These are phyloP conservation scores for Zaprionus africanus DNA, from an alignment of 1,140 invertebrate genomes.

Conservation along the genomic window DNA sequence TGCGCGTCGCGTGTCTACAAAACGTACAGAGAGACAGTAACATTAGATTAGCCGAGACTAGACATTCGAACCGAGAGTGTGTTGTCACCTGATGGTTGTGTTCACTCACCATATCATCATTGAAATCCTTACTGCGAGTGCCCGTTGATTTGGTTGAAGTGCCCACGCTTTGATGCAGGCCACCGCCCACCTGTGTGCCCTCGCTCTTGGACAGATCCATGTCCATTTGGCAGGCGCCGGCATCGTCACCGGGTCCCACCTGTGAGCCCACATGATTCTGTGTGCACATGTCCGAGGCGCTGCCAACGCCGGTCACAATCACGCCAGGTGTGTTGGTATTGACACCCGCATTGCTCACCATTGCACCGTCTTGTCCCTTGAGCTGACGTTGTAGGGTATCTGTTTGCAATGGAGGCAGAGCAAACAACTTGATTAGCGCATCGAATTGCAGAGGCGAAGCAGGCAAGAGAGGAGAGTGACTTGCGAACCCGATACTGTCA, in stretches of 20 bases:
- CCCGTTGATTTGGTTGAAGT: slow-evolving; percentile 86
- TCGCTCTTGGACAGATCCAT: slow-evolving; percentile 89
- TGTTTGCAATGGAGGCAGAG: slow-evolving; percentile 8
- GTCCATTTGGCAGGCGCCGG: slow-evolving; percentile 74
- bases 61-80: neutral
- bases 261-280: slow-evolving; percentile 85
- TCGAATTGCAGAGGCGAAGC: neutral
- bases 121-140: slow-evolving; percentile 85
- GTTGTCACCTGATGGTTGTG: neutral
- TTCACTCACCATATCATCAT: slow-evolving; percentile 79
- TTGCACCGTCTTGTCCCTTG: slow-evolving; percentile 87
- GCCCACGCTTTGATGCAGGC: slow-evolving; percentile 85
- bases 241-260: slow-evolving; percentile 78
- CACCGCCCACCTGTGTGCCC: slow-evolving; percentile 92
- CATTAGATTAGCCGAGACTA: slow-evolving; percentile 12
- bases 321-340: slow-evolving; percentile 80
- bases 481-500: neutral
- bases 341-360: slow-evolving; percentile 86
- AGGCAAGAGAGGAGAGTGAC: no score
- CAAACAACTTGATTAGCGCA: neutral
- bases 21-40: slow-evolving; percentile 18
- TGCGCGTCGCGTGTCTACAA: slow-evolving; percentile 80
- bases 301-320: slow-evolving; percentile 72
- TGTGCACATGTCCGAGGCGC: slow-evolving; percentile 83
- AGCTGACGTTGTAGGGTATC: slow-evolving; percentile 85